Evolutionary conservation across 2,113 vertebrate species (phyloP), one percentile per base, ranked within the genome.

Genomic region (Chitala chitala): DNA sequence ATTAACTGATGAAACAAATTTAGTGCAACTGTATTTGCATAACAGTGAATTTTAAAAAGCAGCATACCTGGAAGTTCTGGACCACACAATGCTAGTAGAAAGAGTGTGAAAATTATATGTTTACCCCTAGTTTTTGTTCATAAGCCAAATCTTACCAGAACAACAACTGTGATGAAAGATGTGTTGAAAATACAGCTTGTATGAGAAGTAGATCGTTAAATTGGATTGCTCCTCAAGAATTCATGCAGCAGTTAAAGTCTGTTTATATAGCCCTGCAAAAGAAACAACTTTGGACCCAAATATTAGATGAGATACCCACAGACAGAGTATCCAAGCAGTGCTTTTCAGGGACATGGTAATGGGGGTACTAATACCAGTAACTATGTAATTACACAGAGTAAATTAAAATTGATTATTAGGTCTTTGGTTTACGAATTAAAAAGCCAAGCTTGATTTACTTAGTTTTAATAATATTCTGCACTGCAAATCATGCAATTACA

Each of bases 11-110:
- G n/a, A n/a, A n/a, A n/a, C n/a, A n/a, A n/a, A n/a, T n/a, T n/a
- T n/a, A n/a, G n/a, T n/a, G n/a, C n/a, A n/a, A n/a, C n/a, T n/a
- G n/a, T n/a, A n/a, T n/a, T n/a, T n/a, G n/a, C n/a, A n/a, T n/a
- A n/a, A n/a, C n/a, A n/a, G n/a, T n/a, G n/a, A n/a, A n/a, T n/a
- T n/a, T n/a, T n/a, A n/a, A n/a, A n/a, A n/a, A n/a, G n/a, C n/a
- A n/a, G n/a, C n/a, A n/a, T n/a, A n/a, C n/a, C n/a, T n/a, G n/a
- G n/a, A n/a, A n/a, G n/a, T n/a, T n/a, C n/a, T n/a, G n/a, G n/a
- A n/a, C n/a, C n/a, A n/a, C n/a, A 77, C 75, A 81, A 38, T 17
- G 58, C 31, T 61, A 73, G 75, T 72, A 75, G 33, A 17, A 63
- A 63, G 33, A 5, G 5, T 20, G 20, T 2, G 5, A 38, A 36